These are phyloP conservation scores for Acrobasis repandana DNA, from an alignment of 2,888 invertebrate genomes.

Conservation along the genomic window DNA sequence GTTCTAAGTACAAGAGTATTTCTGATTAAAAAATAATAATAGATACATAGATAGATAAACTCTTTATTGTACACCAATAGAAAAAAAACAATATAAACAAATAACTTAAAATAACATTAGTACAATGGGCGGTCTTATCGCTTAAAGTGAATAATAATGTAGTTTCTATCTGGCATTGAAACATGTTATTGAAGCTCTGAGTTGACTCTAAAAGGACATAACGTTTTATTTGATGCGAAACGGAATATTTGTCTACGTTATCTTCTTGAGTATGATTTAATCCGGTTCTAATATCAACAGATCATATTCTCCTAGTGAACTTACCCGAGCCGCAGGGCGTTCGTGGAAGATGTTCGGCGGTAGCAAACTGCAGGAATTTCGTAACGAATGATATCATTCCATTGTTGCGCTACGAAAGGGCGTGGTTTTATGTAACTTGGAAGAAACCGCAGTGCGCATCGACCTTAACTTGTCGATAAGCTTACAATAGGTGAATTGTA, in stretches of 20 bases:
- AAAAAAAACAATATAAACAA: too few species aligned
- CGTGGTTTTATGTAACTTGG: conserved; percentile 18
- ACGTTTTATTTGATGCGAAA: neutral
- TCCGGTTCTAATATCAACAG: neutral
- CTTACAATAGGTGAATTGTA: neutral
- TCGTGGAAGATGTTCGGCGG: conserved; percentile 15
- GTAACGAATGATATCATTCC: conserved; percentile 16
- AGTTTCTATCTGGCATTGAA: too few species aligned
- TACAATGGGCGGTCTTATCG: too few species aligned
- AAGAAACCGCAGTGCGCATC: conserved; percentile 19
- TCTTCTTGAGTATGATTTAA: neutral
- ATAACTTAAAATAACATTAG: too few species aligned
- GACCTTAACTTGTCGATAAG: conserved; percentile 14
- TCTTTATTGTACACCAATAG: too few species aligned
- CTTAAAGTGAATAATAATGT: too few species aligned
- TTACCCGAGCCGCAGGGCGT: conserved; percentile 3
- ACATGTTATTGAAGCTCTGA: too few species aligned
- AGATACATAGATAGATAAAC: too few species aligned
- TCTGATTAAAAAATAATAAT: too few species aligned
- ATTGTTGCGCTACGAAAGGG: conserved; percentile 19
- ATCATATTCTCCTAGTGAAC: neutral
- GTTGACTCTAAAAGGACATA: too few species aligned
- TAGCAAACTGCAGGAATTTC: conserved; percentile 9
- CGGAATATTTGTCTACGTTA: neutral
- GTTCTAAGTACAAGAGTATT: too few species aligned